phyloP scores from a whole-genome alignment of 2,113 vertebrate species.

The Dasypus novemcinctus region DNA sequence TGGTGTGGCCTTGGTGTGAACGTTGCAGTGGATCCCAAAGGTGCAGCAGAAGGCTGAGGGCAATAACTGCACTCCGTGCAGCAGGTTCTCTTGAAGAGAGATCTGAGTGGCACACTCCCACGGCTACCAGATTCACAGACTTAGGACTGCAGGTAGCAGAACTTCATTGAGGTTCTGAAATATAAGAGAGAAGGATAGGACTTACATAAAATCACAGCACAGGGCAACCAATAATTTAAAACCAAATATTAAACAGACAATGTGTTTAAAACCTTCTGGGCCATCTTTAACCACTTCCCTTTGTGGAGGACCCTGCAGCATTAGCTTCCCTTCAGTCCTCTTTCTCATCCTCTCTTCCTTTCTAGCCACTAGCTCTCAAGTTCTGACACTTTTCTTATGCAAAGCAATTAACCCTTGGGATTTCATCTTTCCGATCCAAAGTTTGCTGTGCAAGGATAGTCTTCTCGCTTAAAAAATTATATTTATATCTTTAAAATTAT shows the following conservation, averaged over 20 bases:
- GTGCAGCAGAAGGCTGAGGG: background rate
- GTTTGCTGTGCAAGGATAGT: background rate
- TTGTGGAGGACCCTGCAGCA: background rate
- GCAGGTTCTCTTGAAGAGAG: background rate
- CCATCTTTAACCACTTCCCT: background rate
- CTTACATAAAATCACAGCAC: background rate
- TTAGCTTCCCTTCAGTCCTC: too few relatives aligned
- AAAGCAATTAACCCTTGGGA: background rate
- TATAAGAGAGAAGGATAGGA: background rate
- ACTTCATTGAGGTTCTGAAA: background rate
- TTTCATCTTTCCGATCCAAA: background rate
- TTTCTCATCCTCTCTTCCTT: background rate
- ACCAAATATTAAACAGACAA: background rate
- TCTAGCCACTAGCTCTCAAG: background rate
- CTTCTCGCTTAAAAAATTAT: background rate
- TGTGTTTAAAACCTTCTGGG: background rate
- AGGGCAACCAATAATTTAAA: background rate
- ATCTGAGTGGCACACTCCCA: background rate
- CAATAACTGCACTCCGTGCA: too few relatives aligned
- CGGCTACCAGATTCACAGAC: background rate
- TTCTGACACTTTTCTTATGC: background rate
- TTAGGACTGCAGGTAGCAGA: background rate
- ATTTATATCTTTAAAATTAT: background rate
- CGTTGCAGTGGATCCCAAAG: background rate
- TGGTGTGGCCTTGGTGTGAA: background rate